phyloP scores from a whole-genome alignment of 2,797 vertebrate genomes.

The Lacerta viridis region DNA sequence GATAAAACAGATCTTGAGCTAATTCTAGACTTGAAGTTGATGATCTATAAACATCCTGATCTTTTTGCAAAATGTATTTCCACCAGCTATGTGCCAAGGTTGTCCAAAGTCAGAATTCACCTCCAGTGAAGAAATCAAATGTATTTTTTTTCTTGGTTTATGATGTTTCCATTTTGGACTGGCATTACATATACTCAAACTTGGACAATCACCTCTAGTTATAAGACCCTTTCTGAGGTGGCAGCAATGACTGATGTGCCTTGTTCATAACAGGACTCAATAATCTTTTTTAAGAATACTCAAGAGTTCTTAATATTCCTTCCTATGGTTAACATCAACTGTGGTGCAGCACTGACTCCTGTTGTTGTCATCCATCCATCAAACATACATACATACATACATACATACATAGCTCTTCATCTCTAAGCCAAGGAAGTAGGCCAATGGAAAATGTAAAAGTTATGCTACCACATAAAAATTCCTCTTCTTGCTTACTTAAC shows the following conservation, averaged over 20 bases:
- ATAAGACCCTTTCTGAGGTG: not conserved
- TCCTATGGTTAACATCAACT: not conserved
- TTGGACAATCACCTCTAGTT: not conserved
- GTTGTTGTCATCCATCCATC: not conserved
- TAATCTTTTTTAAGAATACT: not conserved
- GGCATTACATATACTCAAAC: not conserved
- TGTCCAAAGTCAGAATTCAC: not conserved
- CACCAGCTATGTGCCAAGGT: too few species aligned
- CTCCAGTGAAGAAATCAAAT: not conserved
- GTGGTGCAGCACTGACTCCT: not conserved
- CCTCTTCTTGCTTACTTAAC: not conserved
- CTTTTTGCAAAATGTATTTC: not conserved
- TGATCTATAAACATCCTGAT: not conserved
- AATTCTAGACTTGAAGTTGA: not conserved
- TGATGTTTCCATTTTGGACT: not conserved
- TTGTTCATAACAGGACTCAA: not conserved
- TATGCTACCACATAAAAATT: not conserved
- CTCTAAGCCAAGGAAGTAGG: not conserved
- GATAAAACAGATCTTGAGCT: not conserved
- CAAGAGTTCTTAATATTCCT: not conserved
- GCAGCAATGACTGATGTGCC: not conserved
- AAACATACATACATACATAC: not conserved
- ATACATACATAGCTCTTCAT: not conserved
- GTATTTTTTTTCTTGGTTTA: not conserved
- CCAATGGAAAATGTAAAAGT: not conserved